Percentiles rank a stretch among this genome's conserved stretches.
These are phyloP conservation scores for Orchestes rusci DNA, from an alignment of 2,888 invertebrate species.

Conservation along the genomic window DNA sequence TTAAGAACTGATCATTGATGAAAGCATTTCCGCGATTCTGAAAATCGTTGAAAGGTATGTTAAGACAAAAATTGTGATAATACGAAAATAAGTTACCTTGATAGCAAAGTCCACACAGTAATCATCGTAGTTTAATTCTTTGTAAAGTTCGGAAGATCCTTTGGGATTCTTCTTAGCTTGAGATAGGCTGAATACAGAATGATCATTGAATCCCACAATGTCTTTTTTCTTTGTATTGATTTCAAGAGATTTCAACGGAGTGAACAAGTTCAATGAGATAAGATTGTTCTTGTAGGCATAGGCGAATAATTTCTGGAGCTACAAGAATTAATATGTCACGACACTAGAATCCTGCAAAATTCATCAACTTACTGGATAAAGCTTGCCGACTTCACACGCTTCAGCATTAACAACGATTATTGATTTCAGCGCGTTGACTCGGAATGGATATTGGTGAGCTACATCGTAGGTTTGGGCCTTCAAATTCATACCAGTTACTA, in stretches of 20 bases:
- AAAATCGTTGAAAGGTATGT: too few species aligned
- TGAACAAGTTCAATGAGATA: conserved; percentile 55
- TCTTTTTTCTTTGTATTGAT: conserved; percentile 49
- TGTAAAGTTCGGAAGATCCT: conserved; percentile 50
- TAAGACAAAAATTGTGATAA: too few species aligned
- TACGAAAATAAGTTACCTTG: conserved; percentile 46
- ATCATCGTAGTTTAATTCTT: conserved; percentile 52
- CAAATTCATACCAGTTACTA: conserved; percentile 33
- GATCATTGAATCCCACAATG: conserved; percentile 54
- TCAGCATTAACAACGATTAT: conserved; percentile 60
- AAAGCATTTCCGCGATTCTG: conserved; percentile 61
- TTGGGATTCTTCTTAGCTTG: conserved; percentile 56
- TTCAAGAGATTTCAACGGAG: conserved; percentile 50
- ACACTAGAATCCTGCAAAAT: too few species aligned
- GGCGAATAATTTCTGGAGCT: conserved; percentile 35
- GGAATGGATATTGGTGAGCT: conserved; percentile 62
- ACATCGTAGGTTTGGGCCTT: conserved; percentile 53
- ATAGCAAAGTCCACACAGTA: conserved; percentile 62
- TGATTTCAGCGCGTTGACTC: conserved; percentile 68
- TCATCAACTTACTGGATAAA: conserved; percentile 50
- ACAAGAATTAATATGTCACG: conserved; percentile 21
- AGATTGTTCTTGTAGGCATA: conserved; percentile 50
- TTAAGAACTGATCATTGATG: conserved; percentile 53
- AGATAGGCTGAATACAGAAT: conserved; percentile 56
- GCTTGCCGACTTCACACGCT: conserved; percentile 50